phyloP scores from a whole-genome alignment of 2,888 invertebrate genomes.

The Halictus quadricinctus region DNA sequence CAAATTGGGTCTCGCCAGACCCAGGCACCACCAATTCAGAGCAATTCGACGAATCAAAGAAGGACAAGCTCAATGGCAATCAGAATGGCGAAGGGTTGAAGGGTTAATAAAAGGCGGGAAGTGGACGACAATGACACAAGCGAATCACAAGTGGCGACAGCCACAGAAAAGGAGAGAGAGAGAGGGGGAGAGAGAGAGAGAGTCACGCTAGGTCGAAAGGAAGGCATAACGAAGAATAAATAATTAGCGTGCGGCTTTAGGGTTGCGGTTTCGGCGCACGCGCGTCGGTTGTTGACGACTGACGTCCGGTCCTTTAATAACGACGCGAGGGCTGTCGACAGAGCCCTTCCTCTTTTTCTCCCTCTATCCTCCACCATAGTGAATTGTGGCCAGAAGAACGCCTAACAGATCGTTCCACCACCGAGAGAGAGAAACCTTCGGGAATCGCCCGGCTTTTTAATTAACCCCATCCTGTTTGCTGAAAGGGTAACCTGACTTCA shows the following conservation, averaged over 20 bases:
- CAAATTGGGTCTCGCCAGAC: not conserved
- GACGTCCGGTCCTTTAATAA: slow-evolving; percentile 66
- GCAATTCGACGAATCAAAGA: not conserved
- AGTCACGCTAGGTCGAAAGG: slow-evolving; percentile 67
- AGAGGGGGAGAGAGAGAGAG: not conserved
- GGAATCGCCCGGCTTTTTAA: slow-evolving; percentile 36
- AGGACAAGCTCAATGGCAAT: not conserved
- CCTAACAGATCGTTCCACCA: slow-evolving; percentile 34
- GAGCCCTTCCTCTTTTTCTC: slow-evolving; percentile 26
- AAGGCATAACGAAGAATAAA: slow-evolving; percentile 74
- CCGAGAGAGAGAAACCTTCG: not conserved
- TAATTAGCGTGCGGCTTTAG: slow-evolving; percentile 78
- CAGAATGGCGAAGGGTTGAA: not conserved
- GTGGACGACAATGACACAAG: slow-evolving; percentile 23
- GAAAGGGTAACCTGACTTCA: not conserved
- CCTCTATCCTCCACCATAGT: slow-evolving; percentile 19
- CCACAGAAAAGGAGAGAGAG: slow-evolving; percentile 11
- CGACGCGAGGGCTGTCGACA: slow-evolving; percentile 43
- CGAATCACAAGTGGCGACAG: slow-evolving; percentile 41
- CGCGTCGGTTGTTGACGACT: slow-evolving; percentile 72
- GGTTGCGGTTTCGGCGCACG: slow-evolving; percentile 75
- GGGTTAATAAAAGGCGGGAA: not conserved
- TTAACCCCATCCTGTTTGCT: slow-evolving; percentile 26
- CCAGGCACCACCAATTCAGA: not conserved
- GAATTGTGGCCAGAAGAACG: slow-evolving; percentile 38